Evolutionary conservation across 2,888 invertebrate species (phyloP), one percentile per base, ranked within the genome.

Genomic region (Microchrysa polita): DNA sequence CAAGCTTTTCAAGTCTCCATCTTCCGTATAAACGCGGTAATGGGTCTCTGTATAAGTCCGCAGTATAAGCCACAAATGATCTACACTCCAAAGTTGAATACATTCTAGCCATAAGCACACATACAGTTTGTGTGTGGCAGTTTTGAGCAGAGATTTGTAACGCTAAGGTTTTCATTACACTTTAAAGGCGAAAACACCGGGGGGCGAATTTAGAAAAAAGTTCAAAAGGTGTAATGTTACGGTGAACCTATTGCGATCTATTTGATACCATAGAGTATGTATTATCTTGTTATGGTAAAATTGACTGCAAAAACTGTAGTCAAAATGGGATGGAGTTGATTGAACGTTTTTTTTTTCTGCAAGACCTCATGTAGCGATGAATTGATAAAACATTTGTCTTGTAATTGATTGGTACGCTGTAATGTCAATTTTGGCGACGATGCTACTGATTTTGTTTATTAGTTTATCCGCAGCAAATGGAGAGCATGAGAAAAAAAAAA

Each of bases 181-280:
- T 65, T 2, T 48, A 22, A 23, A 65, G 65, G 7, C 27, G 4
- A n/a, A n/a, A n/a, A n/a, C 22, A 44, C 22, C 65, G n/a, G 65
- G 61, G 48, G 48, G 65, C n/a, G n/a, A n/a, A n/a, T 44, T 44
- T 44, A 10, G n/a, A n/a, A n/a, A 48, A 65, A 22, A 65, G 48
- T 65, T 65, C 65, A 65, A 65, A 65, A 65, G 65, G 65, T 65
- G 65, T 65, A 65, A 65, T 44, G 34, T 61, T 34, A 12, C 48
- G 48, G 16, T 12, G 48, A 48, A n/a, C 16, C 16, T n/a, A 48
- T 22, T n/a, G 18, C 14, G 34, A 5, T 44, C 18, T 34, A 34
- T 34, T 34, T n/a, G 48, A 1, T 14, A 48, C 14, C 65, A 22
- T n/a, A 40, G n/a, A n/a, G n/a, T n/a, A n/a, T 5, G 40, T 14